A percentile compares a stretch with the other conserved stretches of the same genome.
Conservation (phyloP, 1,140 invertebrate species). For the Brachystomella parvula region DNA sequence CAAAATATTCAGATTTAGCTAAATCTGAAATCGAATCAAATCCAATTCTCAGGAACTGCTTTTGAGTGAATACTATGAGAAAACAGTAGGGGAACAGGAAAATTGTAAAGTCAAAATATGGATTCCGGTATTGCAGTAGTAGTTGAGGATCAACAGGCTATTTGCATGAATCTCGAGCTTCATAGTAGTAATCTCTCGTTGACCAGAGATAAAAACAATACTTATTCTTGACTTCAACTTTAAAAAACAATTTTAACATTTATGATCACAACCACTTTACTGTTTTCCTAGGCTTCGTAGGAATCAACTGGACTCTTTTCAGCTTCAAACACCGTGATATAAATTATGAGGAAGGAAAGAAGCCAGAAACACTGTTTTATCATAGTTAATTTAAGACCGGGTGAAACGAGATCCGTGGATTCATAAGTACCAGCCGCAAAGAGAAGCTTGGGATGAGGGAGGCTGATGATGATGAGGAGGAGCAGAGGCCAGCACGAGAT, state of each 20-base stretch:
- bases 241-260: not conserved
- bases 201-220: not conserved
- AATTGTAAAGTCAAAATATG: not conserved
- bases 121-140: not conserved
- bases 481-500: not conserved
- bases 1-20: too few species aligned
- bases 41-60: too few species aligned
- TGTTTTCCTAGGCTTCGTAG: not conserved
- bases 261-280: not conserved
- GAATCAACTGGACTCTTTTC: not conserved
- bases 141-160: not conserved
- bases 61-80: not conserved
- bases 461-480: not conserved
- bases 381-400: not conserved
- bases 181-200: too few species aligned
- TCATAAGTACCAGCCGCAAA: too few species aligned
- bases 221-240: not conserved
- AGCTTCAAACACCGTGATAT: too few species aligned
- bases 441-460: too few species aligned
- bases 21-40: too few species aligned
- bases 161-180: not conserved
- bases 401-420: not conserved
- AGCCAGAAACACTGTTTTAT: not conserved
- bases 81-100: not conserved
- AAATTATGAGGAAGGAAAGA: not conserved